Evolutionary conservation across 2,797 vertebrate genomes (phyloP), one percentile per base, ranked within the genome.

Genomic region (Numenius phaeopus): DNA sequence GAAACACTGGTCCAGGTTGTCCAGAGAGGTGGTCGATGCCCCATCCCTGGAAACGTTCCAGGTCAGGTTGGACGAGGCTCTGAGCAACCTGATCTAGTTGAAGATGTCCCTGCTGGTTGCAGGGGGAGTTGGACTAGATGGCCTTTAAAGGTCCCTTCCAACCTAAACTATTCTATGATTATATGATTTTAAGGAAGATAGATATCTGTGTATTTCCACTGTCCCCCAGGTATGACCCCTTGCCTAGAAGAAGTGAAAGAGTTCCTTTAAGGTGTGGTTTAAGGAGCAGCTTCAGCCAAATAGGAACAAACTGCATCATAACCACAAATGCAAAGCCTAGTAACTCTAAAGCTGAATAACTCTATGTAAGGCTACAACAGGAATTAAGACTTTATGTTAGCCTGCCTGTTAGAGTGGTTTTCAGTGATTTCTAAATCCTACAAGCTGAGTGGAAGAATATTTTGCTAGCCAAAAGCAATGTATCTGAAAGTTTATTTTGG

Each of bases 11-110:
- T 1, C 13, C 26, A 55, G 26, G 30, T 54, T 76, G 17, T 34
- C 40, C 62, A 55, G n/a, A 40, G 62, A 81, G 24, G 40, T 32
- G 7, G 14, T 13, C 32, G 49, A 22, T 22, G 30, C 19, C 8
- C 7, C 26, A 29, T 50, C 4, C 22, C 27, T 78, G 37, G 27
- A 44, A 71, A 2, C 32, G 4, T 37, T 65, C 32, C 20, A 11
- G 30, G 13, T 8, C 11, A 50, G 15, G 34, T 12, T 71, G 65
- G 57, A 44, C 0, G 0, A 9, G 8, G 16, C 65, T 64, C 9
- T 50, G 40, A 44, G 62, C 40, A 44, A 32, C 40, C 29, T 32
- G 62, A 15, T 30, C 39, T 64, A 64, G 27, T 64, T 22, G 61
- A 42, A 64, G 61, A 10, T 40, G 37, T 40, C 59, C 59, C 17